Evolutionary conservation across 2,888 invertebrate species (phyloP), one percentile per base, ranked within the genome.

Genomic region (Drosophila gaucha): DNA sequence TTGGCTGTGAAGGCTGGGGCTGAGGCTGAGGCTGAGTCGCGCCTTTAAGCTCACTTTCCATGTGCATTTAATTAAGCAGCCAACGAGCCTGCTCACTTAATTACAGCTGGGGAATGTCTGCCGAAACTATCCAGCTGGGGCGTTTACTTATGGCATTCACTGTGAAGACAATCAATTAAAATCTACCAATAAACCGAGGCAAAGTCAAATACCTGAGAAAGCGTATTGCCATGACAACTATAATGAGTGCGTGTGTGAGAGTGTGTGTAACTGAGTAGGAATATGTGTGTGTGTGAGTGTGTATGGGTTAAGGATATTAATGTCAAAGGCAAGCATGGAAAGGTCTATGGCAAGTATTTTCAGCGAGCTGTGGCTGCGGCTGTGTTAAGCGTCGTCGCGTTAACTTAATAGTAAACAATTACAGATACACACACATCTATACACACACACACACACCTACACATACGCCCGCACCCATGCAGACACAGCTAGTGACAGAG

Each of bases 331-430:
- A 74, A 67, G 67, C 73, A 65, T 55, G 52, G 67, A 64, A 66
- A 74, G 65, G 66, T 67, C 66, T 74, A 57, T 58, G 57, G 54
- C 55, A 59, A 59, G 54, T 36, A 57, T 54, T 65, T 57, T 43
- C 57, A 63, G 56, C 70, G 38, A 50, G 58, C 68, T 67, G 52
- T 67, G 59, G 64, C 62, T 80, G 86, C 63, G 80, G 84, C 71
- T 86, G 67, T 73, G n/a, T n/a, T n/a, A n/a, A n/a, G n/a, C n/a
- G n/a, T n/a, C n/a, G n/a, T n/a, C n/a, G n/a, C 74, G 80, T 86
- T 77, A 84, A 80, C 82, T 84, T 86, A 86, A 85, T 74, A 80
- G 84, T 80, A 79, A 80, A 80, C 84, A 85, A 84, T 85, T 85
- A 86, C 74, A 57, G 50, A 47, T 33, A 50, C 30, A 47, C 46